Base-by-base conservation (phyloP, 2,113 vertebrate species). In the Aegotheles bennettii region DNA sequence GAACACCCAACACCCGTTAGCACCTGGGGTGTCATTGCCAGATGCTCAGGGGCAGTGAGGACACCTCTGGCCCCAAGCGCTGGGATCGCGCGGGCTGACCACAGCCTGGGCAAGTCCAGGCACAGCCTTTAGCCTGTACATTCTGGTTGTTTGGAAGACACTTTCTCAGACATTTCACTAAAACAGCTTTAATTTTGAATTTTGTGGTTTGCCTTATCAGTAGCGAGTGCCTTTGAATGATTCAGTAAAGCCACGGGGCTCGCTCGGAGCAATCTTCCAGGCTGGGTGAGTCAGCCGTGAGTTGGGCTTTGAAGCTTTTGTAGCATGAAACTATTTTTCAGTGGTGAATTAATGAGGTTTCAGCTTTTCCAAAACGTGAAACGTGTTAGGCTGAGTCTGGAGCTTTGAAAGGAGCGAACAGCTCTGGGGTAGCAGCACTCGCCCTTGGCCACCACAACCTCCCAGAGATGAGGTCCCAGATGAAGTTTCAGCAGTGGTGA, bases 291-390 rank as follows among this genome's bases (percentile, higher is more conserved):
- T 71, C 91, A 84, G 91, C 17, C 7, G 19, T 7, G 71, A 67
- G 70, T 40, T 26, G 85, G 68, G 26, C 88, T 94, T 85, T 56
- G 88, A 36, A 87, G 89, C 69, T 11, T 89, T 57, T 79, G 69
- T 11, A 61, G 47, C 79, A 35, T 19, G 61, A 74, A 87, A 35
- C 78, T 64, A 1, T 59, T 84, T 76, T 14, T 40, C 65, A 20
- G 61, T 14, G 70, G 50, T 43, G 94, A 90, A 95, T 96, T 84
- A 63, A 69, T 76, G 79, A 95, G 53, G 85, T 51, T 82, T 90
- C 77, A 43, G 80, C 84, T 76, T 59, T 54, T 68, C 76, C 80
- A 40, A 11, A 84, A 73, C 21, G 29, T 14, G 54, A 78, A 76
- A 53, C 2, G 1, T 50, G 1, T 47, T 2, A 5, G 29, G 60